A percentile compares a stretch with the other conserved stretches of the same genome.
Conservation (phyloP, 2,797 vertebrate genomes). For the Arnoldichthys spilopterus region DNA sequence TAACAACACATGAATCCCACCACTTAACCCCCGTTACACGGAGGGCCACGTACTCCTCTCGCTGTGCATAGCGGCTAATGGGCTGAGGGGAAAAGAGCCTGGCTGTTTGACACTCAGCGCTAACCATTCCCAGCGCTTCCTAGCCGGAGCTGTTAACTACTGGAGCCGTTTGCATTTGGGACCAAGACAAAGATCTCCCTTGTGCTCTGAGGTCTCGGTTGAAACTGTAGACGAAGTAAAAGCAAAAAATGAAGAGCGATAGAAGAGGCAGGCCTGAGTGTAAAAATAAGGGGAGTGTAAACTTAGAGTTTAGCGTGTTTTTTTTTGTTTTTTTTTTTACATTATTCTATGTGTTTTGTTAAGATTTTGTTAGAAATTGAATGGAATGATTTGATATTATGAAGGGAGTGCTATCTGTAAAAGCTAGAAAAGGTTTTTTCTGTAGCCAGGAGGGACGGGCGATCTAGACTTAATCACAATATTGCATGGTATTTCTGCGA, state of each 20-base stretch:
- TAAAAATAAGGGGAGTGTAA: constrained; percentile 27
- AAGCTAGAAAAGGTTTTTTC: too few relatives aligned
- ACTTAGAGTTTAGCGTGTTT: neutral
- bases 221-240: constrained; percentile 62
- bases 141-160: constrained; percentile 49
- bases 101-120: neutral
- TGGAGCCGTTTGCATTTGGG: constrained; percentile 56
- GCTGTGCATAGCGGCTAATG: neutral
- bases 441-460: too few relatives aligned
- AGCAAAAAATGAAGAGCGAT: neutral
- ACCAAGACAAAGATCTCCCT: constrained; percentile 47
- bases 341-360: neutral
- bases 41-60: constrained; percentile 1
- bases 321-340: too few relatives aligned
- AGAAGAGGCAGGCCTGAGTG: constrained; percentile 39
- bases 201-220: constrained; percentile 47
- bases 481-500: too few relatives aligned
- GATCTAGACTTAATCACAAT: too few relatives aligned
- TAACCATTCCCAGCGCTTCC: constrained; percentile 31
- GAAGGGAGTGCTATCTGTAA: too few relatives aligned
- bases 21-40: constrained; percentile 10
- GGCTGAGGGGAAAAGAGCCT: neutral
- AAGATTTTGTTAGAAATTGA: too few relatives aligned
- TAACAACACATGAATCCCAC: neutral
- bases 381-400: too few relatives aligned